Evolutionary conservation across 2,888 invertebrate genomes (phyloP).

Genomic region (Polymixis flavicincta): DNA sequence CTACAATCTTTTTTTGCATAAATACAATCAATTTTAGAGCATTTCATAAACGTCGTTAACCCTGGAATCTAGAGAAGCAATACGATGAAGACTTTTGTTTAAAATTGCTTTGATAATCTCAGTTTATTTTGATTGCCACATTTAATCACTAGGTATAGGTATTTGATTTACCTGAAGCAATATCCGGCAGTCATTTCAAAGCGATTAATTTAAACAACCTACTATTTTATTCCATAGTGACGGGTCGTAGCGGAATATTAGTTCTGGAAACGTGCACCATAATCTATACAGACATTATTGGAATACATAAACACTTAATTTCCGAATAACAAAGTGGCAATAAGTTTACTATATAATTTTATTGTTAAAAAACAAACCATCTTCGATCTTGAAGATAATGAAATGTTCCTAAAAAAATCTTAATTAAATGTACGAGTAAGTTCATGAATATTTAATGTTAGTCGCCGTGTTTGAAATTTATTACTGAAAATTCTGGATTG

Average conservation of each 20-base stretch:
- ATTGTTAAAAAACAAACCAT: not conserved
- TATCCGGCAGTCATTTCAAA: not conserved
- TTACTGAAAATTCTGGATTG: no score
- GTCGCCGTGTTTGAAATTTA: not conserved
- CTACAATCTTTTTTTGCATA: not conserved
- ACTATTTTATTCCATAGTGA: conserved; percentile 2
- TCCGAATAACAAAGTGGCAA: no score
- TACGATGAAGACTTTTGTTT: not conserved
- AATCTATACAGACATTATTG: not conserved
- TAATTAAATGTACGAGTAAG: conserved; percentile 13
- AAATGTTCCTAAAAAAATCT: conserved; percentile 9
- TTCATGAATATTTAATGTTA: conserved; percentile 21
- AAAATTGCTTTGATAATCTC: not conserved
- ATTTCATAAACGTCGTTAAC: not conserved
- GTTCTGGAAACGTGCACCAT: not conserved
- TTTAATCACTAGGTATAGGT: not conserved
- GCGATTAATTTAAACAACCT: conserved; percentile 1
- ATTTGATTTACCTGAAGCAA: not conserved
- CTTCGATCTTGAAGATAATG: not conserved
- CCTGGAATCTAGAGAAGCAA: not conserved
- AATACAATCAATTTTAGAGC: not conserved
- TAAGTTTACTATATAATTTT: not conserved
- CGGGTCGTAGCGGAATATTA: conserved; percentile 2
- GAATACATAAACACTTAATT: not conserved
- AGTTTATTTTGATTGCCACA: not conserved